Percentiles rank a stretch among this genome's conserved stretches.
Conservation (phyloP, 2,888 invertebrate species). For the Tipula confusa region DNA sequence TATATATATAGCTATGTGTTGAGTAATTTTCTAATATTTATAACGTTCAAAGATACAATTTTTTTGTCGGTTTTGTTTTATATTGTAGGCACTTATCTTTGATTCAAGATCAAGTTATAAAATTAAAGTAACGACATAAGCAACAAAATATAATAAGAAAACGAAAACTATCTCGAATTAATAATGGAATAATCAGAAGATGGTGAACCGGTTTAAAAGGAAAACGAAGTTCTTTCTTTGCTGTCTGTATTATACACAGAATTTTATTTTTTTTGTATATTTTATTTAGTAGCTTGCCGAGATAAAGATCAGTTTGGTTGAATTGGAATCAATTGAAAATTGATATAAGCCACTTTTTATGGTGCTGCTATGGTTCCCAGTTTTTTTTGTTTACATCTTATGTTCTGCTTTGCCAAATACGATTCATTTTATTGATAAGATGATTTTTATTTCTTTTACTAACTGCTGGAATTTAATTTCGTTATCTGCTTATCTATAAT, state of each 20-base stretch:
- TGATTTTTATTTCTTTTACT: not conserved
- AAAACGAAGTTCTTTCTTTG: not conserved
- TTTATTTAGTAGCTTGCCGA: not conserved
- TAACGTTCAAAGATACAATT: not conserved
- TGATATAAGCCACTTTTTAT: not conserved
- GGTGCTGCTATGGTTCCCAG: not conserved
- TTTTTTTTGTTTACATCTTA: too few species aligned
- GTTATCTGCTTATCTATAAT: not conserved
- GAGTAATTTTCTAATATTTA: not conserved
- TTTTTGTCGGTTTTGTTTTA: not conserved
- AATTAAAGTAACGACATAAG: not conserved
- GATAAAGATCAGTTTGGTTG: not conserved
- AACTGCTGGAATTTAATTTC: not conserved
- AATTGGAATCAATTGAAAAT: not conserved
- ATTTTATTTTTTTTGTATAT: not conserved
- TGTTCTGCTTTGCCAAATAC: not conserved
- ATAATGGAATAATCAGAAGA: not conserved
- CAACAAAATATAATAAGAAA: not conserved
- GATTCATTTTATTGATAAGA: not conserved
- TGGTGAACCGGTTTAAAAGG: constrained; percentile 8
- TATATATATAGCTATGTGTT: not conserved
- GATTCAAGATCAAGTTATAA: not conserved
- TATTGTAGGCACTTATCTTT: not conserved
- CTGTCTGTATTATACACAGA: not conserved
- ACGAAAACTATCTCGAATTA: not conserved